Base-by-base conservation (phyloP, 2,888 invertebrate genomes). In the Clivina fossor region DNA sequence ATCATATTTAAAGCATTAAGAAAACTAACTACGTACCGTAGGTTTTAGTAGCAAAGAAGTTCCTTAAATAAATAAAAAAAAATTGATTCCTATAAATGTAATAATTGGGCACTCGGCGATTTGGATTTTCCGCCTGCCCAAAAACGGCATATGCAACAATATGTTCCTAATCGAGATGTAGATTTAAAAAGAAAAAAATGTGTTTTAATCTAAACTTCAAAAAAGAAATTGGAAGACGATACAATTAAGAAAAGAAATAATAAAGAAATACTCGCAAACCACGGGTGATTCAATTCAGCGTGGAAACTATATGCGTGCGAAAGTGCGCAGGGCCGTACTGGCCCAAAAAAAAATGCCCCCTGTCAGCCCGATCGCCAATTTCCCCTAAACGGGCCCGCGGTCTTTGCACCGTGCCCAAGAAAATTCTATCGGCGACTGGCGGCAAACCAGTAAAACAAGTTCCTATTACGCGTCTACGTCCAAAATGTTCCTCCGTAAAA, bases 401-500 rank as follows among this genome's bases (percentile, higher is more conserved):
- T 68, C 76, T 76, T 75, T 76, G 73, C 74, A 71, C 71, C 71
- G 4, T 24, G 26, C 26, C 4, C 4, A 24, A 24, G 9, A 24
- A 24, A 24, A 24, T 4, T 24, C 26, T 8, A 4, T 8, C 5
- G 4, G 43, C 26, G 24, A 43, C 57, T 60, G 69, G 72, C 63
- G 72, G 69, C 46, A 47, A n/a, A 70, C 74, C 74, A 74, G 73
- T 74, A 74, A 74, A 74, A 74, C 74, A 74, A 74, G 74, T 74
- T 74, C 74, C 74, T 74, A 74, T 71, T 43, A 64, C 68, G 72
- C 69, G 67, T 71, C n/a, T n/a, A 68, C 70, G 68, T 65, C 64
- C 59, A 64, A 64, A 63, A 63, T 44, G 55, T 43, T 51, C 46
- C 50, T 56, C 46, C 33, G 43, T 33, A 26, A 24, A n/a, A 28